Percentiles rank a stretch among this genome's conserved stretches.
Conservation (phyloP, 2,888 invertebrate species). For the Callimorpha dominula region DNA sequence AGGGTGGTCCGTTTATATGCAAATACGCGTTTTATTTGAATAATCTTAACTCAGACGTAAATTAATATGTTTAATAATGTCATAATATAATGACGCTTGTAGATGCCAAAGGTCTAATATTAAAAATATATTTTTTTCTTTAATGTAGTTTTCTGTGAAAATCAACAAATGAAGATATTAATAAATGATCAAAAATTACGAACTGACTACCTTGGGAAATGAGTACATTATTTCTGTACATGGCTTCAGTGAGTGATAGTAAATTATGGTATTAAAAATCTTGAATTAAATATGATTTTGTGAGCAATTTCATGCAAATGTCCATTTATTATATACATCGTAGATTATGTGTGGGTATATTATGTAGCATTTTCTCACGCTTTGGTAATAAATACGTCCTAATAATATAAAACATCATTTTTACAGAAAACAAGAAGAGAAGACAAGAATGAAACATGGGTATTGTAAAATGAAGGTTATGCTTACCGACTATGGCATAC, state of each 20-base stretch:
- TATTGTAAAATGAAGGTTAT: not conserved
- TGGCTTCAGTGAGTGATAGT: not conserved
- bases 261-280: too few relatives aligned
- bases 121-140: constrained; percentile 35
- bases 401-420: too few relatives aligned
- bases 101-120: constrained; percentile 23
- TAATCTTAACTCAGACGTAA: constrained; percentile 42
- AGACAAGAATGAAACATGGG: not conserved
- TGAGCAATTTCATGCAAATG: too few relatives aligned
- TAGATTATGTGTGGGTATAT: too few relatives aligned
- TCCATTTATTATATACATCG: too few relatives aligned
- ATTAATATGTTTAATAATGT: constrained; percentile 31
- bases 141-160: not conserved
- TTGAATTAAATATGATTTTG: too few relatives aligned
- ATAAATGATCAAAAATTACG: not conserved
- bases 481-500: not conserved
- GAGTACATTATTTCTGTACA: not conserved
- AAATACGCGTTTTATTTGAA: constrained; percentile 38
- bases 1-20: constrained; percentile 47
- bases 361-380: too few relatives aligned
- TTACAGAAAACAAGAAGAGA: too few relatives aligned
- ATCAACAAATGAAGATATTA: constrained; percentile 14
- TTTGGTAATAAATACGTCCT: too few relatives aligned
- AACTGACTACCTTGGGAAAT: not conserved
- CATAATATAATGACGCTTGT: constrained; percentile 14